Evolutionary conservation across 2,797 vertebrate genomes (phyloP), one percentile per base, ranked within the genome.

Genomic region (Enteromius mattozi): DNA sequence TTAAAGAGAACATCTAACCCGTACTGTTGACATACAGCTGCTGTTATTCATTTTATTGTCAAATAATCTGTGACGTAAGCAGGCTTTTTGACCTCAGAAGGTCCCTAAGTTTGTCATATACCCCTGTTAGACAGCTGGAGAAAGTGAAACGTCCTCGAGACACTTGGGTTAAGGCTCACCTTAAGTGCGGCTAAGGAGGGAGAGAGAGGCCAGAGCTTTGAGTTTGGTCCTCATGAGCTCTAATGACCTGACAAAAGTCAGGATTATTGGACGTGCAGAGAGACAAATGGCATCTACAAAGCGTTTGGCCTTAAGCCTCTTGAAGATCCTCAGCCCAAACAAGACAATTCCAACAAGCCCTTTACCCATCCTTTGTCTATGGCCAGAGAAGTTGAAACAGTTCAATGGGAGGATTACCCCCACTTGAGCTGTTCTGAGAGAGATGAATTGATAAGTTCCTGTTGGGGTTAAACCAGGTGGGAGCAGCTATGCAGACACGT

Each of bases 361-460:
- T 94, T 96, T 96, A 95, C 95, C 92, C 93, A 86, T 91, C 90
- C 90, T 96, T 96, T 96, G 96, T 96, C 95, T 95, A 95, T 93
- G 91, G 87, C 92, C 92, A 93, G 92, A 94, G 95, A 93, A 95
- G 94, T 95, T 94, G 94, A 96, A 95, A 94, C 94, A 94, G 92
- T 94, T 96, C 95, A 96, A 96, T 95, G 94, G 95, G 95, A 95
- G 96, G 96, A 97, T 97, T 97, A 97, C 93, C 93, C 94, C 94
- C 94, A 94, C 95, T 96, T 96, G 94, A 95, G 90, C 92, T 93
- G 94, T 91, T 94, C 95, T 96, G 94, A 96, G 92, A 94, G 95
- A 96, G 95, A 96, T 96, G 94, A 96, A 97, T 96, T 97, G 96
- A 96, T 96, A 96, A 96, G 95, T 97, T 97, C 96, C 96, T 96